Conservation (phyloP, 2,113 vertebrate genomes). For the Cyprinodon tularosa region DNA sequence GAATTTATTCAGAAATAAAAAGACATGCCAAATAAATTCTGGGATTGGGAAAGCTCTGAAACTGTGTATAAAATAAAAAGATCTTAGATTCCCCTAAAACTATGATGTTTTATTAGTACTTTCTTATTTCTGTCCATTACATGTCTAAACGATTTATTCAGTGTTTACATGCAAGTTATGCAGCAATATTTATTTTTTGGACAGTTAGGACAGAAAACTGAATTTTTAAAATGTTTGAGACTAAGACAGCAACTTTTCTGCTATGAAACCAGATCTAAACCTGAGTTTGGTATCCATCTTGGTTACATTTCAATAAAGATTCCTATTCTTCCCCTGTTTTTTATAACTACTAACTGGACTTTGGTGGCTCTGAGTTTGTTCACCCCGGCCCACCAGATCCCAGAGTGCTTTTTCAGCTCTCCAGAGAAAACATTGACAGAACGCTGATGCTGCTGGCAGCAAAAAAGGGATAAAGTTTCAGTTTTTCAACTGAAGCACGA, state of each 20-base stretch:
- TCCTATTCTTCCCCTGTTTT: background rate
- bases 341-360: conserved; percentile 9
- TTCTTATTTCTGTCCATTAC: too few species aligned
- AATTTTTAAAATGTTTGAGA: background rate
- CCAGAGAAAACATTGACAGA: conserved; percentile 11
- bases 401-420: background rate
- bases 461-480: conserved; percentile 1
- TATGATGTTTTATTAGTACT: too few species aligned
- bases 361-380: background rate
- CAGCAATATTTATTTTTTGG: background rate
- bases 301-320: background rate
- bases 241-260: background rate
- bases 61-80: too few species aligned
- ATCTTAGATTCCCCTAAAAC: too few species aligned
- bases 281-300: background rate
- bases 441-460: conserved; percentile 5
- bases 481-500: conserved; percentile 4
- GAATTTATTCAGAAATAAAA: too few species aligned
- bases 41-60: too few species aligned
- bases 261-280: background rate
- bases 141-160: too few species aligned
- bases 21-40: too few species aligned
- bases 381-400: background rate
- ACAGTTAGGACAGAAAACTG: background rate
- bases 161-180: background rate